These are phyloP conservation scores for Pangasianodon gigas DNA, from an alignment of 2,113 vertebrate genomes.

Conservation along the genomic window DNA sequence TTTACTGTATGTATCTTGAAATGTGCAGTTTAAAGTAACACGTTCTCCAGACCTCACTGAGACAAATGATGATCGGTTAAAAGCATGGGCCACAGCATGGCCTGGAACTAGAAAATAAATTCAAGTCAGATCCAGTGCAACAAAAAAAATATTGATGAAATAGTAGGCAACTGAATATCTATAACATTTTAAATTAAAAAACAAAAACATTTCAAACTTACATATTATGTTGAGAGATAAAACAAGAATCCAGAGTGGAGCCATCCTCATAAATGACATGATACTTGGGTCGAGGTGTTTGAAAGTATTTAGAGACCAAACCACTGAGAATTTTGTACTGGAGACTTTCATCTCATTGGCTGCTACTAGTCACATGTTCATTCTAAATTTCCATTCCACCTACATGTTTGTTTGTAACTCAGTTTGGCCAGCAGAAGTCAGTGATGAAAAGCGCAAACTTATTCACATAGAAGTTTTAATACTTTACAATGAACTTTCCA, in stretches of 20 bases:
- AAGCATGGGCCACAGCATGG: neutral
- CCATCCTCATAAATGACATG: neutral
- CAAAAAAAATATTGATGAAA: neutral
- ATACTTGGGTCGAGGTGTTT: neutral
- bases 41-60: neutral
- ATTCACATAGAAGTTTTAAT: neutral
- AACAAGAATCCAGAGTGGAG: neutral
- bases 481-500: too few relatives aligned
- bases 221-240: neutral
- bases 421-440: neutral
- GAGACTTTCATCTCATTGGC: neutral
- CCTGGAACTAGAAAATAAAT: neutral
- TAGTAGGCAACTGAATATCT: too few relatives aligned
- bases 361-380: neutral
- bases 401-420: neutral
- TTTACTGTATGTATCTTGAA: neutral
- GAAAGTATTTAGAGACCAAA: neutral
- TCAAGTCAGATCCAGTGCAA: neutral
- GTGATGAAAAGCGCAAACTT: neutral
- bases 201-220: neutral
- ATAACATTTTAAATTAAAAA: neutral
- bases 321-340: neutral
- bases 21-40: slow-evolving; percentile 2
- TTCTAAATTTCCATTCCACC: neutral
- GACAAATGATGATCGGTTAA: neutral